phyloP scores from a whole-genome alignment of 2,888 invertebrate species.

The Ennomos fuscantarius region DNA sequence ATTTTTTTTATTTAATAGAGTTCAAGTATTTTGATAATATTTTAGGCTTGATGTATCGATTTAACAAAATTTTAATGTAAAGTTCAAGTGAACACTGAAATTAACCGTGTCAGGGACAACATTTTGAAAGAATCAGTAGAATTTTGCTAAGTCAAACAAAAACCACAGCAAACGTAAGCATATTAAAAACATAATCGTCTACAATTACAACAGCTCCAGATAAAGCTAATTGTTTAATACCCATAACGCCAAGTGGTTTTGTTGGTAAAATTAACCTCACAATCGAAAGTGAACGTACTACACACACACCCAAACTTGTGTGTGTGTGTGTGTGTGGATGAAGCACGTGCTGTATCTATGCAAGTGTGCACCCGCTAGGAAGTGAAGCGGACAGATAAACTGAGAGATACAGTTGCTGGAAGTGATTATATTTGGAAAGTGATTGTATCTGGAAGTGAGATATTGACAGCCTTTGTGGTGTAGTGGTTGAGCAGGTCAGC shows the following conservation, averaged over 20 bases:
- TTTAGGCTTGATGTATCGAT: too few relatives aligned
- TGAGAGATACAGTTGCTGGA: slow-evolving; percentile 45
- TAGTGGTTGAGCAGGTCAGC: too few relatives aligned
- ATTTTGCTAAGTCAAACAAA: too few relatives aligned
- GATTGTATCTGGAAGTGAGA: too few relatives aligned
- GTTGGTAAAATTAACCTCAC: slow-evolving; percentile 42
- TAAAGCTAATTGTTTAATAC: slow-evolving; percentile 37
- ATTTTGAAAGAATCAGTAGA: too few relatives aligned
- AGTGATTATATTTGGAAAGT: slow-evolving; percentile 39
- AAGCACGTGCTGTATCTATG: slow-evolving; percentile 39
- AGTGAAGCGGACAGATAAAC: slow-evolving; percentile 49
- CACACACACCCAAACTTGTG: slow-evolving; percentile 41
- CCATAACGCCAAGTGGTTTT: slow-evolving; percentile 26
- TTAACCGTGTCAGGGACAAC: too few relatives aligned
- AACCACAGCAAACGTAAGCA: neutral
- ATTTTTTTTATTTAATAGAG: too few relatives aligned
- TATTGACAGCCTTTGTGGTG: too few relatives aligned
- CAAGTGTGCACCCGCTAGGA: slow-evolving; percentile 47
- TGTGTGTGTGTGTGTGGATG: slow-evolving; percentile 27
- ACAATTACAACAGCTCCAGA: slow-evolving; percentile 9
- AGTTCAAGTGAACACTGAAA: too few relatives aligned
- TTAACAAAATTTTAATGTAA: too few relatives aligned
- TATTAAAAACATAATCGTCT: slow-evolving; percentile 8
- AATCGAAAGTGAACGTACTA: slow-evolving; percentile 71
- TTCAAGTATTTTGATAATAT: too few relatives aligned